Evolutionary conservation across 2,888 invertebrate species (phyloP).

Genomic region (Aporophyla lueneburgensis): DNA sequence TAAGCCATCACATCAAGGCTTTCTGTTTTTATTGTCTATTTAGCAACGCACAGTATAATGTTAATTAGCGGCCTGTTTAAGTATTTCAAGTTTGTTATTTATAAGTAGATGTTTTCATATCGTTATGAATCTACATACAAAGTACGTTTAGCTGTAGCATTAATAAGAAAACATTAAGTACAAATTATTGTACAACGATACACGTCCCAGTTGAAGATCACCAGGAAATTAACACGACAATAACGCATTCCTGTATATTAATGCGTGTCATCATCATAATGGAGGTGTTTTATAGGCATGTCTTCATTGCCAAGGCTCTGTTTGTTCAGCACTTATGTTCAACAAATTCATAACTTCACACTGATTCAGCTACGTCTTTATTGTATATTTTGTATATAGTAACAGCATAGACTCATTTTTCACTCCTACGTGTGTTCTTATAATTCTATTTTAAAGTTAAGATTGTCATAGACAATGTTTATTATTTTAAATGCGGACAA

Average conservation of each 20-base stretch:
- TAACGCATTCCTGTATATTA: slow-evolving; percentile 83
- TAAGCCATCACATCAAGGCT: slow-evolving; percentile 45
- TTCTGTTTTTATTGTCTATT: slow-evolving; percentile 49
- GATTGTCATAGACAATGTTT: slow-evolving; percentile 41
- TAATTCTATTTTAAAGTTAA: slow-evolving; percentile 42
- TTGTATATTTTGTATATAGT: slow-evolving; percentile 17
- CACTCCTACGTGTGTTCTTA: slow-evolving; percentile 43
- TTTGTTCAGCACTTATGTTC: slow-evolving; percentile 73
- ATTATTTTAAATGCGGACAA: slow-evolving; percentile 45
- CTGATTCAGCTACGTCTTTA: slow-evolving; percentile 51
- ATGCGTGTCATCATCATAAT: slow-evolving; percentile 81
- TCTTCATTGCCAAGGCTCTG: slow-evolving; percentile 76
- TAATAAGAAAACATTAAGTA: slow-evolving; percentile 59
- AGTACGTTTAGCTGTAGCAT: slow-evolving; percentile 47
- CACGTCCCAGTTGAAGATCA: slow-evolving; percentile 77
- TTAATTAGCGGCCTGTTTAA: slow-evolving; percentile 56
- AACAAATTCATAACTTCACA: slow-evolving; percentile 66
- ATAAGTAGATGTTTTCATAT: slow-evolving; percentile 58
- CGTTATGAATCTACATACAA: slow-evolving; percentile 63
- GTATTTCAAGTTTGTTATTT: slow-evolving; percentile 58
- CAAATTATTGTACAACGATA: slow-evolving; percentile 68
- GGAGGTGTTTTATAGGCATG: slow-evolving; percentile 78
- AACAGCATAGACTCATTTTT: slow-evolving; percentile 35
- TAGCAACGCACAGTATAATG: slow-evolving; percentile 51
- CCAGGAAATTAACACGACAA: slow-evolving; percentile 79